Percentiles rank a stretch among this genome's conserved stretches.
These are phyloP conservation scores for Hippocampus guttulatus DNA, from an alignment of 2,113 vertebrate genomes.

Conservation along the genomic window DNA sequence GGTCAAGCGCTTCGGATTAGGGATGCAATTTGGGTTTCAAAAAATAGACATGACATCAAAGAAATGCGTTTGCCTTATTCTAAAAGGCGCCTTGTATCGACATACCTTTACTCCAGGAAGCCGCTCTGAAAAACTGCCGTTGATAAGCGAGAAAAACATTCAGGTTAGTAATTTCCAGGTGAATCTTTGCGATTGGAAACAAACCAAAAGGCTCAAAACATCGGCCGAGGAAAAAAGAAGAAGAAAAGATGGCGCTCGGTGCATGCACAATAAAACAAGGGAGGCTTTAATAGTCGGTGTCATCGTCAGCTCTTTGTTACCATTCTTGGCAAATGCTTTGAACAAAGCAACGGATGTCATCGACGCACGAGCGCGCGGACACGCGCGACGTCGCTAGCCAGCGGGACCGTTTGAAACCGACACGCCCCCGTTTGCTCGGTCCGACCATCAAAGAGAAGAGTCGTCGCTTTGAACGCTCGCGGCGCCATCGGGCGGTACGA, in stretches of 20 bases:
- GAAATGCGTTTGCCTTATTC: too few species aligned
- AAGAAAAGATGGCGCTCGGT: too few species aligned
- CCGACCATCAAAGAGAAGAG: too few species aligned
- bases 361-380: not conserved
- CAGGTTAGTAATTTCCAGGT: not conserved
- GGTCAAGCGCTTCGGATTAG: too few species aligned
- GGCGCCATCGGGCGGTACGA: too few species aligned
- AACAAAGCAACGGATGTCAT: slow-evolving; percentile 1
- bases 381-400: not conserved
- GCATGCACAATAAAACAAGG: not conserved
- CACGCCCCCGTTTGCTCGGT: too few species aligned
- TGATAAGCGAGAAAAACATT: not conserved
- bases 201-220: not conserved
- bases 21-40: too few species aligned
- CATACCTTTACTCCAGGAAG: not conserved
- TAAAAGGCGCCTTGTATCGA: not conserved
- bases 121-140: not conserved
- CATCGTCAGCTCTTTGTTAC: slow-evolving; percentile 3
- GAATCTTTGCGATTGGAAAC: not conserved
- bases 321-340: not conserved
- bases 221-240: not conserved
- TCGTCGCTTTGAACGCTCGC: too few species aligned
- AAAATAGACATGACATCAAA: too few species aligned
- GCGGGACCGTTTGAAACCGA: too few species aligned
- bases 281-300: not conserved